Base-by-base conservation (phyloP, 2,797 vertebrate genomes). In the Serranus cabrilla region DNA sequence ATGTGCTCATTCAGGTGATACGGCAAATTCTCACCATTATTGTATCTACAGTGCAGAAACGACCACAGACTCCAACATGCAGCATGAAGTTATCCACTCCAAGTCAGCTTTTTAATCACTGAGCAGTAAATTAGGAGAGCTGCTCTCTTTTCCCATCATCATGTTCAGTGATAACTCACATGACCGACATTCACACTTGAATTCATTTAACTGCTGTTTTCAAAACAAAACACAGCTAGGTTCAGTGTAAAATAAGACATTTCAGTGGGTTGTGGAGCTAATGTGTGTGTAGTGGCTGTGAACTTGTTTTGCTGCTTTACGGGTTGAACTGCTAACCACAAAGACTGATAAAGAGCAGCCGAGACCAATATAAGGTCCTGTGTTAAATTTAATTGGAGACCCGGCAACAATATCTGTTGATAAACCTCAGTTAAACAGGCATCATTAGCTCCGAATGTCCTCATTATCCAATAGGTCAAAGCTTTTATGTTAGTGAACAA, bases 401-500 rank as follows among this genome's bases (percentile, higher is more conserved):
- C 55, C 50, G 70, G 81, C 59, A 66, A 64, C 59, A 64, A 65
- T 45, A 64, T 65, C 51, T 82, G 85, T 65, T 78, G 72, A 87
- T 88, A 80, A 80, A 80, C 60, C 34, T 73, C 56, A n/a, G 76
- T 76, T 83, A 85, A 89, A 86, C 46, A 74, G 74, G 58, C 80
- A 42, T 74, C 78, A 84, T 85, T 87, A 86, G 71, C 63, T 80
- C 51, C 21, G 60, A 78, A 81, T 87, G 79, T 86, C 59, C 70
- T 83, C 83, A 79, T 92, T 91, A 86, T 80, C 63, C 57, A 63
- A 65, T 60, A 81, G 84, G 87, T 91, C 77, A 87, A 83, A 84
- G 85, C 76, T 87, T 84, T 91, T 78, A 83, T 62, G 60, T 61
- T 52, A 11, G 12, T 40, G 75, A 89, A 71, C 64, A 83, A 68